These are phyloP conservation scores for Tethya wilhelma DNA, from an alignment of 37 sponge, comb jelly and placozoan genomes.

Conservation along the genomic window DNA sequence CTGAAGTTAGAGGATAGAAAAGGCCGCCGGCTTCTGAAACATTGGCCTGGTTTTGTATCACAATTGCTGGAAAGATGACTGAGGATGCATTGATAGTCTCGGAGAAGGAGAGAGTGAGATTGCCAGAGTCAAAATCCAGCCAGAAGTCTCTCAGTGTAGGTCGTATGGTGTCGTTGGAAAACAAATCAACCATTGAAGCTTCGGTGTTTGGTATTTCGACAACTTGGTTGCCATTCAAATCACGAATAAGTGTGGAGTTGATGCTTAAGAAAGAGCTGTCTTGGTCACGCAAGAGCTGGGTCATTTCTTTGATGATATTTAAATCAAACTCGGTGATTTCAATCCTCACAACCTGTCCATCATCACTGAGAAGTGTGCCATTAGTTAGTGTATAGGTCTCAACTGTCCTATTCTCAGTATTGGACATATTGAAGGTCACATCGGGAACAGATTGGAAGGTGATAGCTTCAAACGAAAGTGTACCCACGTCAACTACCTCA, in stretches of 20 bases:
- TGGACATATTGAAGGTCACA: conserved; percentile 13
- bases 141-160: conserved; percentile 60
- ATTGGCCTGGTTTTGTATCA: conserved; percentile 67
- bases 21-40: conserved; percentile 34
- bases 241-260: conserved; percentile 57
- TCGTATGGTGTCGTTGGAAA: conserved; percentile 55
- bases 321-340: conserved; percentile 63
- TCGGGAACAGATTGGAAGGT: conserved; percentile 71
- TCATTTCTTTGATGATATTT: conserved; percentile 72
- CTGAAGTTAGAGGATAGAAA: conserved; percentile 39
- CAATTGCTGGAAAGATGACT: conserved; percentile 37
- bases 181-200: conserved; percentile 42
- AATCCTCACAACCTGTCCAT: conserved; percentile 61
- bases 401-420: conserved; percentile 5
- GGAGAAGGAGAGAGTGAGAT: conserved; percentile 71
- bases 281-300: conserved; percentile 36
- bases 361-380: conserved; percentile 59
- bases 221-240: conserved; percentile 85
- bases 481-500: conserved; percentile 72
- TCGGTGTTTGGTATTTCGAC: conserved; percentile 11
- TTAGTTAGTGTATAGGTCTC: conserved; percentile 55
- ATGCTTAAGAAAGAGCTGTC: conserved; percentile 73
- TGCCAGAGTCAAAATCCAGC: conserved; percentile 80
- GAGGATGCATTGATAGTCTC: conserved; percentile 84
- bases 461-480: conserved; percentile 64